phyloP scores from a whole-genome alignment of 2,888 invertebrate genomes.

The Theretra japonica region DNA sequence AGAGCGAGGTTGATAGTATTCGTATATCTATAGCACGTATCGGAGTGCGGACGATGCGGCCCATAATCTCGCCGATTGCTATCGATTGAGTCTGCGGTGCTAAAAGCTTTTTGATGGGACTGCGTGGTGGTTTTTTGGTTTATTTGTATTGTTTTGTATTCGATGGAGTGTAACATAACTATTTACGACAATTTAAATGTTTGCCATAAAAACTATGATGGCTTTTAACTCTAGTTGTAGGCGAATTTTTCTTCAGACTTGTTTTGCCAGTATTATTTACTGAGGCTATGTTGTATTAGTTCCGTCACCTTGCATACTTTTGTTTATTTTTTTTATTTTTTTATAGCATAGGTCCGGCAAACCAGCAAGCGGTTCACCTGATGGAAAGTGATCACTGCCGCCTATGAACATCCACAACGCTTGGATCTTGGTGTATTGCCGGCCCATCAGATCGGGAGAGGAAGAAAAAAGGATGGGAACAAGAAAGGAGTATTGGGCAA shows the following conservation, averaged over 20 bases:
- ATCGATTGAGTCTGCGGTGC: slow-evolving; percentile 43
- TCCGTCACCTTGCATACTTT: no score
- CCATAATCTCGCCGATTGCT: slow-evolving; percentile 65
- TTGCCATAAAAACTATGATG: background rate
- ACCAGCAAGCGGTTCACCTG: no score
- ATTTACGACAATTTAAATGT: background rate
- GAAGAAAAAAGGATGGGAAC: no score
- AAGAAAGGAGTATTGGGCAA: no score
- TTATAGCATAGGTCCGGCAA: no score
- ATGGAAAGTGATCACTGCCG: no score
- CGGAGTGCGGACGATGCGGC: slow-evolving; percentile 39
- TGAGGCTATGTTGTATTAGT: no score
- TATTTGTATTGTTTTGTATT: background rate
- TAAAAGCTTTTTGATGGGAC: slow-evolving; percentile 13
- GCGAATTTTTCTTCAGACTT: background rate
- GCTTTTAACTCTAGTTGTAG: background rate
- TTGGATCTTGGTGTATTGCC: no score
- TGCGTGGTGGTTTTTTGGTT: background rate
- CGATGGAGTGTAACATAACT: background rate
- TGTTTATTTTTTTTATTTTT: no score
- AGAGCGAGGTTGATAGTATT: slow-evolving; percentile 28
- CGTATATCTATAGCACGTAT: slow-evolving; percentile 20
- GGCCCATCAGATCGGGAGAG: no score
- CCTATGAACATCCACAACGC: no score
- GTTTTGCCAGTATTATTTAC: background rate